Evolutionary conservation across 2,113 vertebrate genomes (phyloP).

Genomic region (Limanda limanda): DNA sequence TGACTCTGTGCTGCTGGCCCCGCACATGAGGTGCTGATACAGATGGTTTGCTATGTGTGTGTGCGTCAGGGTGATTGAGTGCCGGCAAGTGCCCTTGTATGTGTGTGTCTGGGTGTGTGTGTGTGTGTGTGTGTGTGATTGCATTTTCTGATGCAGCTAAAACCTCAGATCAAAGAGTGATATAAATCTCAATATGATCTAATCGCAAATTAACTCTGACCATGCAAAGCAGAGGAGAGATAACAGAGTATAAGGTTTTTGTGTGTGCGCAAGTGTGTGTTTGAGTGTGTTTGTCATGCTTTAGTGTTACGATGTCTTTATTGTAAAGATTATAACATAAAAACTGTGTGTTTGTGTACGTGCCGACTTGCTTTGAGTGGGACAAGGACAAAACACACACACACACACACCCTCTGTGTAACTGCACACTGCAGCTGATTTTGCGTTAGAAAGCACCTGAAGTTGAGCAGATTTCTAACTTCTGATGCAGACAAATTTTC

Average conservation of each 20-base stretch:
- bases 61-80: constrained; percentile 11
- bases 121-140: background rate
- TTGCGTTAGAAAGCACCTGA: constrained; percentile 18
- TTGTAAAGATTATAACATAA: background rate
- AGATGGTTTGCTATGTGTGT: constrained; percentile 16
- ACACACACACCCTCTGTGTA: background rate
- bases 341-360: background rate
- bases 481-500: constrained; percentile 26
- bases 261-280: constrained; percentile 5
- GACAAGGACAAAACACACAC: background rate
- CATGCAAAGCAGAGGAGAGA: constrained; percentile 45
- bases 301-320: background rate
- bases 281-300: background rate
- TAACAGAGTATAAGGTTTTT: background rate
- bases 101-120: constrained; percentile 4
- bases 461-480: constrained; percentile 23
- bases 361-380: background rate
- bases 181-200: constrained; percentile 45
- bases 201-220: constrained; percentile 43
- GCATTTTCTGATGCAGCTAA: constrained; percentile 47
- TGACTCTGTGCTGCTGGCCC: background rate
- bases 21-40: constrained; percentile 27
- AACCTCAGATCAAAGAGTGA: constrained; percentile 51
- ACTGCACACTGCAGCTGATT: constrained; percentile 16
- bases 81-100: constrained; percentile 5